Percentiles rank a stretch among this genome's conserved stretches.
Conservation (phyloP, 2,113 vertebrate species). For the Gopherus flavomarginatus region DNA sequence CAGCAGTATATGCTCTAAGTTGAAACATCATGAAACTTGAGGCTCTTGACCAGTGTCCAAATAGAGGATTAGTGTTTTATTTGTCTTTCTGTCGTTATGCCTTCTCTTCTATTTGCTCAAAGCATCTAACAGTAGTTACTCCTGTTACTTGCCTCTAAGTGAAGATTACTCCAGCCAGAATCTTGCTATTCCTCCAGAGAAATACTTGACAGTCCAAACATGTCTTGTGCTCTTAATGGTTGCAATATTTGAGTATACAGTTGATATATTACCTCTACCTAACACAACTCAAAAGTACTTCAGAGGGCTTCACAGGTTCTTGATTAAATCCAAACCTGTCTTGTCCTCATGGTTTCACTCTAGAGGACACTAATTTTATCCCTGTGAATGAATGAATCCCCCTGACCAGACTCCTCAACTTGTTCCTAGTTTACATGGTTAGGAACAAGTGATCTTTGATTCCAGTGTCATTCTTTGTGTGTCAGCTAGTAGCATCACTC, state of each 20-base stretch:
- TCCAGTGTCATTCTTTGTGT: neutral
- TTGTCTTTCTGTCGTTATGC: constrained; percentile 23
- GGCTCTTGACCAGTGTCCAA: constrained; percentile 38
- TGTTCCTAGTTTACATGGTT: neutral
- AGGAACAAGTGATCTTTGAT: constrained; percentile 7
- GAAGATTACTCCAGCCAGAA: neutral
- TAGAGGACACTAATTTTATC: neutral
- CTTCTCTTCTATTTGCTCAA: constrained; percentile 46
- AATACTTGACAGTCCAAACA: neutral
- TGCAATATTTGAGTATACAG: neutral
- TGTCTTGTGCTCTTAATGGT: neutral
- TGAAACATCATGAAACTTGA: constrained; percentile 41
- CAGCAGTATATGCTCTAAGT: neutral
- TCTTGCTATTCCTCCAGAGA: constrained; percentile 4
- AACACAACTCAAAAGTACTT: neutral
- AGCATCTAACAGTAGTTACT: constrained; percentile 38
- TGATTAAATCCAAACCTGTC: neutral
- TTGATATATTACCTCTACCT: neutral
- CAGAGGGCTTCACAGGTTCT: neutral
- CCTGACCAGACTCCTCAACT: neutral
- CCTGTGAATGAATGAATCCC: neutral
- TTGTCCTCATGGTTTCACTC: fast-evolving
- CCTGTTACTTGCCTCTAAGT: neutral
- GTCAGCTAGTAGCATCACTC: neutral
- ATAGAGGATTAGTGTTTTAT: constrained; percentile 47